Evolutionary conservation across 2,888 invertebrate genomes (phyloP).

Genomic region (Anorthoa munda): DNA sequence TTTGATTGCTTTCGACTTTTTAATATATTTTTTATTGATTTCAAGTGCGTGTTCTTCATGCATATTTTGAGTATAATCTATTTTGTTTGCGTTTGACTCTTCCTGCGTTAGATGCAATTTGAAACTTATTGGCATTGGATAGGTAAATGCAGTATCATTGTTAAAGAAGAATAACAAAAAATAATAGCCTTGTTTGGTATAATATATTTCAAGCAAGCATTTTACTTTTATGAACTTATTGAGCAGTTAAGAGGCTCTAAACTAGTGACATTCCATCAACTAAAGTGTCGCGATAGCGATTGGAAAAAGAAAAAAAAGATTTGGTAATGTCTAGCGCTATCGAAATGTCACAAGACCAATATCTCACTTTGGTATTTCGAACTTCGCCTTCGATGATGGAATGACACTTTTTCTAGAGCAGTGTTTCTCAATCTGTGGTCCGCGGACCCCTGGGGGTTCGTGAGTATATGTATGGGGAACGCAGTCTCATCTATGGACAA

Average conservation of each 20-base stretch:
- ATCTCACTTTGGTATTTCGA: too few relatives aligned
- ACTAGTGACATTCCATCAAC: too few relatives aligned
- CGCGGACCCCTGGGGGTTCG: too few relatives aligned
- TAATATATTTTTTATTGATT: slow-evolving; percentile 18
- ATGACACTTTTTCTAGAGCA: too few relatives aligned
- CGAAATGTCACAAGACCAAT: too few relatives aligned
- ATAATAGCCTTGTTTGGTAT: neutral
- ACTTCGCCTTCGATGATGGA: too few relatives aligned
- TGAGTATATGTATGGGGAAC: too few relatives aligned
- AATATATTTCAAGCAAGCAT: neutral
- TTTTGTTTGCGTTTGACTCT: neutral
- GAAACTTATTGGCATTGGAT: neutral
- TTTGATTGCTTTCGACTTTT: slow-evolving; percentile 32
- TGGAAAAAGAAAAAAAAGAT: too few relatives aligned
- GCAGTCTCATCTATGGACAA: too few relatives aligned
- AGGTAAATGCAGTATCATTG: neutral
- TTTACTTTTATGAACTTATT: neutral
- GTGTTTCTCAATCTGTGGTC: too few relatives aligned
- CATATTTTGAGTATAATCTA: neutral
- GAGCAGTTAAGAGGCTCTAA: neutral
- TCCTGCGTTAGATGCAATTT: neutral
- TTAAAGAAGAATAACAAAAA: neutral
- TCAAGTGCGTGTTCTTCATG: neutral
- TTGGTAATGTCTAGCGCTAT: too few relatives aligned
- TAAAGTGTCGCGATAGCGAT: too few relatives aligned